A percentile compares a stretch with the other conserved stretches of the same genome.
phyloP scores from a whole-genome alignment of 2,797 vertebrate species.

The Hoplostethus mediterraneus region DNA sequence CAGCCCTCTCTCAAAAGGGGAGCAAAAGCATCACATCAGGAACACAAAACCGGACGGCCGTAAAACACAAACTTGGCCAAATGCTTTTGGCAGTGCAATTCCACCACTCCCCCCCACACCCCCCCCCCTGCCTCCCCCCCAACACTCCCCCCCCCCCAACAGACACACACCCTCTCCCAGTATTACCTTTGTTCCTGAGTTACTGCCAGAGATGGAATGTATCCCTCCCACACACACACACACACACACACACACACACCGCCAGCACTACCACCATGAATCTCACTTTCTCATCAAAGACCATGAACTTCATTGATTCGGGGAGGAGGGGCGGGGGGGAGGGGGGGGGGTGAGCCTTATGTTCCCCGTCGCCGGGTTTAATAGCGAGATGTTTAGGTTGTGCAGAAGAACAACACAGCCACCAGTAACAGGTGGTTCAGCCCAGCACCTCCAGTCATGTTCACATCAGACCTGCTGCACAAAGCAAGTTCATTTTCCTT shows the following conservation, averaged over 20 bases:
- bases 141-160: constrained; percentile 22
- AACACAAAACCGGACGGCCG: constrained; percentile 82
- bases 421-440: constrained; percentile 27
- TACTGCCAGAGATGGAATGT: constrained; percentile 78
- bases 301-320: constrained; percentile 80
- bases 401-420: constrained; percentile 21
- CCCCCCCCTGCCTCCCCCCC: constrained; percentile 47
- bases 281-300: constrained; percentile 81
- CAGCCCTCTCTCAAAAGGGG: constrained; percentile 80
- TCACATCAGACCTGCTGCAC: not conserved
- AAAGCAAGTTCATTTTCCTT: too few species aligned
- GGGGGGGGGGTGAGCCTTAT: not conserved
- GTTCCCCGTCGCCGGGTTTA: constrained; percentile 18
- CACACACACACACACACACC: constrained; percentile 18
- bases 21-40: constrained; percentile 77
- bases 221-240: constrained; percentile 26
- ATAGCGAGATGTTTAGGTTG: not conserved
- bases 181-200: constrained; percentile 85
- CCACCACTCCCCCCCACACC: constrained; percentile 56
- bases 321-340: not conserved
- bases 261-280: constrained; percentile 49
- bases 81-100: constrained; percentile 78
- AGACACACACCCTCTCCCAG: constrained; percentile 69
- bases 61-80: constrained; percentile 85
- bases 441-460: not conserved